Conservation (phyloP, 2,113 vertebrate genomes). For the Caracal caracal region DNA sequence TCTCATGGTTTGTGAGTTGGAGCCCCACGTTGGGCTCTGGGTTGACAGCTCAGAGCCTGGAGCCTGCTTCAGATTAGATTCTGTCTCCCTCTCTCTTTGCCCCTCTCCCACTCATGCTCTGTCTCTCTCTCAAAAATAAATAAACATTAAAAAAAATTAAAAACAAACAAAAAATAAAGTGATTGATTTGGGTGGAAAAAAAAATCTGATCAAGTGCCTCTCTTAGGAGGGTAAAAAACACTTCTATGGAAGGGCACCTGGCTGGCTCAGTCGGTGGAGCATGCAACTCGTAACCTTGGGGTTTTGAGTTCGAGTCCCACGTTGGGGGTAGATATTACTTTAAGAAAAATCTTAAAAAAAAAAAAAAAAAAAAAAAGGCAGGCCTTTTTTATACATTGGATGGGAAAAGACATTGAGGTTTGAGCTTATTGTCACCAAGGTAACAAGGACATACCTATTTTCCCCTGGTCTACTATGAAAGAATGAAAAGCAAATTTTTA, state of each 20-base stretch:
- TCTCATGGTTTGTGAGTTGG: too few relatives aligned
- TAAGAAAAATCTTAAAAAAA: neutral
- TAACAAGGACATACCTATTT: slow-evolving; percentile 2
- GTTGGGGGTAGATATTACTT: neutral
- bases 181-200: neutral
- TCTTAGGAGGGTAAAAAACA: slow-evolving; percentile 17
- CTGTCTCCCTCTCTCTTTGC: too few relatives aligned
- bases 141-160: too few relatives aligned
- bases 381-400: neutral
- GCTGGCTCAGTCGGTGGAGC: slow-evolving; percentile 96
- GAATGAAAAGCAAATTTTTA: slow-evolving; percentile 20
- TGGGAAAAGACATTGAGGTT: neutral
- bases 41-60: too few relatives aligned
- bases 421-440: neutral
- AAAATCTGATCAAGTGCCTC: neutral
- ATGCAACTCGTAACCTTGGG: slow-evolving; percentile 96
- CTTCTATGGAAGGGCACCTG: slow-evolving; percentile 20
- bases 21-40: too few relatives aligned
- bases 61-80: too few relatives aligned
- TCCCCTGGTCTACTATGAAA: slow-evolving; percentile 41
- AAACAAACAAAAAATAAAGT: neutral
- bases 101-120: too few relatives aligned
- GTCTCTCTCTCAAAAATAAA: too few relatives aligned
- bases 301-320: slow-evolving; percentile 88
- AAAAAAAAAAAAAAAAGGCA: neutral